These are phyloP conservation scores for Ectobius pallidus DNA, from an alignment of 2,888 invertebrate genomes.

Conservation along the genomic window DNA sequence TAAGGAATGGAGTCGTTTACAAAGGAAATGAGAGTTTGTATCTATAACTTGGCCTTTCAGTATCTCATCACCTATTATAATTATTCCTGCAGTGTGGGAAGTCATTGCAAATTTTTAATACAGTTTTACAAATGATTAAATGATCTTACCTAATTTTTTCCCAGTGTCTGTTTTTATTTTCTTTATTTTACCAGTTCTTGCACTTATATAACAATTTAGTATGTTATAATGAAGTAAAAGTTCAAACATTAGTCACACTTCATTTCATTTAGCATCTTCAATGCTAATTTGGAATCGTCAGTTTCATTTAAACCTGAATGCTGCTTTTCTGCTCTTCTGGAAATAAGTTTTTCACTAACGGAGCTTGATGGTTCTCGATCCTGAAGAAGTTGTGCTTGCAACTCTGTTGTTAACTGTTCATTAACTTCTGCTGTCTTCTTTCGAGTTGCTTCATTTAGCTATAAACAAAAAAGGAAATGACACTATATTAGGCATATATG, in stretches of 20 bases:
- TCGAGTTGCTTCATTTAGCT: slow-evolving; percentile 48
- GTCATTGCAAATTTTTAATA: slow-evolving; percentile 6
- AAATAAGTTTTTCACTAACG: slow-evolving; percentile 23
- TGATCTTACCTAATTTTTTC: neutral
- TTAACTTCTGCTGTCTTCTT: slow-evolving; percentile 51
- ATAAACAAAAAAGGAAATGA: slow-evolving; percentile 20
- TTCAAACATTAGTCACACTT: slow-evolving; percentile 29
- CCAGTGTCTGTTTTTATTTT: too few species aligned
- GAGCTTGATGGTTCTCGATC: slow-evolving; percentile 32
- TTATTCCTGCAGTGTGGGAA: slow-evolving; percentile 50
- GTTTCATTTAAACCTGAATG: neutral
- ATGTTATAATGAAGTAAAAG: too few species aligned
- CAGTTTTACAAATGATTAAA: neutral
- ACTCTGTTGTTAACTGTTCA: slow-evolving; percentile 50
- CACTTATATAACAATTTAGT: too few species aligned
- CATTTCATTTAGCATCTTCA: slow-evolving; percentile 37
- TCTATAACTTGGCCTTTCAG: slow-evolving; percentile 68
- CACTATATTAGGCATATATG: neutral
- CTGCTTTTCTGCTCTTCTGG: neutral
- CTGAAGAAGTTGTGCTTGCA: slow-evolving; percentile 50
- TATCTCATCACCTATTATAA: slow-evolving; percentile 71
- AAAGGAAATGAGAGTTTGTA: slow-evolving; percentile 64
- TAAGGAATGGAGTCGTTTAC: slow-evolving; percentile 57
- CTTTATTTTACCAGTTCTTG: too few species aligned
- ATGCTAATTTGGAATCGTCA: slow-evolving; percentile 34